Conservation (phyloP, 2,888 invertebrate genomes). For the Caradrina clavipalpis region DNA sequence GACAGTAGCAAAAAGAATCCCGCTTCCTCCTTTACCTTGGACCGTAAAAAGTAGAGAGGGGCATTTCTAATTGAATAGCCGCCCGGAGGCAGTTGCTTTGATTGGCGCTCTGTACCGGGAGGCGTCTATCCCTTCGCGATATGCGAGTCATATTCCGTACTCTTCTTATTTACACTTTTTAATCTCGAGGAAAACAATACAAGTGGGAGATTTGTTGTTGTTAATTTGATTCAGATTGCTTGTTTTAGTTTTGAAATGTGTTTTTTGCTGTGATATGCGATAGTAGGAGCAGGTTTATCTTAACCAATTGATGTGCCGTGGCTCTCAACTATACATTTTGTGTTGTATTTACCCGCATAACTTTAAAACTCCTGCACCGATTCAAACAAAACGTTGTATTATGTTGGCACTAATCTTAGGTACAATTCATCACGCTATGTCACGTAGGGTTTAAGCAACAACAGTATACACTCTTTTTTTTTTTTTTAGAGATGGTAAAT, state of each 20-base stretch:
- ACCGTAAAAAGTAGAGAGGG: conserved; percentile 51
- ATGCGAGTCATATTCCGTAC: conserved; percentile 47
- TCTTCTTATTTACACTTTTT: conserved; percentile 57
- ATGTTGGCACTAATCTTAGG: too few species aligned
- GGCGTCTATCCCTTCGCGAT: conserved; percentile 47
- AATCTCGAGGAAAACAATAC: conserved; percentile 54
- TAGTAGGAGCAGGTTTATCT: not conserved
- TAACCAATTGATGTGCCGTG: not conserved
- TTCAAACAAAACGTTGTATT: too few species aligned
- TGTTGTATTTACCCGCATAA: too few species aligned
- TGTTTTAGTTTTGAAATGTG: not conserved
- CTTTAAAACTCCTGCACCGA: too few species aligned
- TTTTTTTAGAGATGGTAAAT: too few species aligned
- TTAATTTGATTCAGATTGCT: conserved; percentile 2
- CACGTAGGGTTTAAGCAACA: too few species aligned
- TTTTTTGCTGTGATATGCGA: not conserved
- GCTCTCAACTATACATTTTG: too few species aligned
- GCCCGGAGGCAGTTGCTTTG: conserved; percentile 73
- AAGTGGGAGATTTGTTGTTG: conserved; percentile 26
- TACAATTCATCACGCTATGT: too few species aligned
- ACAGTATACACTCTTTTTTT: too few species aligned
- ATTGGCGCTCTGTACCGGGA: conserved; percentile 71
- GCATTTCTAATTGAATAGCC: conserved; percentile 82
- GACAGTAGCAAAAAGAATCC: not conserved
- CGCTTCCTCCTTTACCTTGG: conserved; percentile 36